Base-by-base conservation (phyloP, 2,888 invertebrate genomes). In the Phania funesta region DNA sequence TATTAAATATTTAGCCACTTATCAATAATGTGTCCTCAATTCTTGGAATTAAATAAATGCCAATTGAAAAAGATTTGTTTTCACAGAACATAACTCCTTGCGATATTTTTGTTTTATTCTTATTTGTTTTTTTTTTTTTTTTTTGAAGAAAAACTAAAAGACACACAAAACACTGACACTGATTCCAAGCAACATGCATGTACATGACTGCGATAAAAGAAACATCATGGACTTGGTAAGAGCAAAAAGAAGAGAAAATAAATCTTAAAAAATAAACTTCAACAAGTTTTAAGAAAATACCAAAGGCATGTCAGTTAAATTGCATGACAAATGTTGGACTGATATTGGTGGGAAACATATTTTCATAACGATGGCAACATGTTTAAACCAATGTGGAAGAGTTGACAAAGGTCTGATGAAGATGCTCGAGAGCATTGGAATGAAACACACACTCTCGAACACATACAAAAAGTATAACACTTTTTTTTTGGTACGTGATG, bases 401-500 rank as follows among this genome's bases (percentile, higher is more conserved):
- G 41, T 58, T 65, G 58, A 38, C 58, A 41, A 78, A 50, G 71
- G 54, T 78, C 65, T 62, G 58, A 58, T 70, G 62, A 56, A 56
- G 70, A 77, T 46, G 62, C 32, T 71, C 32, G 54, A 16, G 46
- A 67, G 22, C 41, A 16, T 32, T 70, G 4, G 13, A 44, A 38
- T 16, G 29, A 56, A 32, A 35, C 24, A 24, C 54, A 50, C 24
- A 41, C 58, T 41, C 4, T 20, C 3, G 20, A 29, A 8, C 13
- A 67, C 13, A 26, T 26, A 50, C n/a, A 58, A 35, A 46, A 41
- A 13, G 32, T 70, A 20, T 20, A 77, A 64, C 60, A 54, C 46
- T 54, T 35, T 22, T 48, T 74, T 35, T 7, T 58, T 35, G n/a
- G 18, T 64, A 78, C 78, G 78, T 78, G 82, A 74, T 74, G 74